Evolutionary conservation across 1,140 invertebrate species (phyloP).

Genomic region (Microvelia longipes): DNA sequence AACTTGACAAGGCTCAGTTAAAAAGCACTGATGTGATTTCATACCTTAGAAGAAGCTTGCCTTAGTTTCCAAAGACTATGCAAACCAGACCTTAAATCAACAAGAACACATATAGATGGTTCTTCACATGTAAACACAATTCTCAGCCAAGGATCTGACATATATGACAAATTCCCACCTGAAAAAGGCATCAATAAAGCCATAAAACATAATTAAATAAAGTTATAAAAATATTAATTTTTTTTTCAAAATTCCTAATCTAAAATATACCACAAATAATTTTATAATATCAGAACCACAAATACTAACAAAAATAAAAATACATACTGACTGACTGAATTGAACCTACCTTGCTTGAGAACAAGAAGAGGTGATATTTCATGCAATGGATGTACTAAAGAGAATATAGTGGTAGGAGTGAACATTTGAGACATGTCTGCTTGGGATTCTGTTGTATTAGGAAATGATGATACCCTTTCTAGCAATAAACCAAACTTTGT

Average conservation of each 20-base stretch:
- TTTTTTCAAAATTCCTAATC: neutral
- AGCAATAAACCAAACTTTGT: constrained; percentile 62
- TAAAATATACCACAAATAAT: too few species aligned
- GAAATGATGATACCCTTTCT: constrained; percentile 32
- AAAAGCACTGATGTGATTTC: too few species aligned
- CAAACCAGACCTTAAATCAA: constrained; percentile 52
- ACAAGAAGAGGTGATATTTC: constrained; percentile 72
- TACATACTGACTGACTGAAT: too few species aligned
- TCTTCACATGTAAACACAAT: constrained; percentile 46
- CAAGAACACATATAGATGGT: constrained; percentile 53
- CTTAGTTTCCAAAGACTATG: constrained; percentile 72
- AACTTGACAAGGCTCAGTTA: too few species aligned
- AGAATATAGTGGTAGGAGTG: constrained; percentile 44
- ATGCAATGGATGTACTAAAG: constrained; percentile 71
- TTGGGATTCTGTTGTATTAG: constrained; percentile 4
- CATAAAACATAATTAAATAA: constrained; percentile 5
- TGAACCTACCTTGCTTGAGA: constrained; percentile 43
- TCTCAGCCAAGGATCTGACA: constrained; percentile 42
- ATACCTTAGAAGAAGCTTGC: constrained; percentile 40
- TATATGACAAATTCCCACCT: constrained; percentile 33
- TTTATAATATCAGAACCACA: too few species aligned
- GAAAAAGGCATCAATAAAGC: constrained; percentile 8
- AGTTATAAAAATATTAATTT: neutral
- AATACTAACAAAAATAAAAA: too few species aligned
- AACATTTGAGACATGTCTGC: neutral